Conservation (phyloP, 1,140 invertebrate genomes). For the Lepeophtheirus salmonis region DNA sequence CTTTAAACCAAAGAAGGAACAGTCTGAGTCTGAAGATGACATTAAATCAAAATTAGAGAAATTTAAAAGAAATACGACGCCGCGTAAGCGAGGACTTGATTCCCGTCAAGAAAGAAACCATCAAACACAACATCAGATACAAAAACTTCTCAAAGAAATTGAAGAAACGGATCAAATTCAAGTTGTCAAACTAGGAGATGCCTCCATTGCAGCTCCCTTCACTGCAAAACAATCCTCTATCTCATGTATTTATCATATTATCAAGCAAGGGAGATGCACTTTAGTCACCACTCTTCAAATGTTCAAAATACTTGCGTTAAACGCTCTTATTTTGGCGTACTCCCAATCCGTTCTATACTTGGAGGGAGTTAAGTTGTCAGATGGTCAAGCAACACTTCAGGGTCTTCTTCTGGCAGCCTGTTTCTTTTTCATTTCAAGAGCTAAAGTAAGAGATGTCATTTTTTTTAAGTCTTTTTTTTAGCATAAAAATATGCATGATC, state of each 20-base stretch:
- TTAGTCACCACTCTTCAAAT: slow-evolving; percentile 97
- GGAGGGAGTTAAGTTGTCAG: slow-evolving; percentile 94
- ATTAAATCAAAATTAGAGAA: no score
- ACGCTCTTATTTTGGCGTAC: slow-evolving; percentile 91
- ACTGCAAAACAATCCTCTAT: slow-evolving; percentile 94
- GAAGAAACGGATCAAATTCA: slow-evolving; percentile 66
- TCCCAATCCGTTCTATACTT: slow-evolving; percentile 95
- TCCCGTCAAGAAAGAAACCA: slow-evolving; percentile 14
- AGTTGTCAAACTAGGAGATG: slow-evolving; percentile 87
- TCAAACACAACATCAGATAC: slow-evolving; percentile 36
- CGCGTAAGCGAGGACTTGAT: neutral
- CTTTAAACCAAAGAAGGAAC: no score
- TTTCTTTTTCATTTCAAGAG: slow-evolving; percentile 93
- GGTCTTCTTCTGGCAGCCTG: slow-evolving; percentile 81
- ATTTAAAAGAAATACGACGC: no score
- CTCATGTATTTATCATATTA: slow-evolving; percentile 49
- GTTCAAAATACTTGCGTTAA: slow-evolving; percentile 99
- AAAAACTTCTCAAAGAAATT: slow-evolving; percentile 64
- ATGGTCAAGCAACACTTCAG: slow-evolving; percentile 88
- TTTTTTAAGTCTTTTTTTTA: neutral
- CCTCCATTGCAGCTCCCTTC: slow-evolving; percentile 96
- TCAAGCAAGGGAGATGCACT: slow-evolving; percentile 72
- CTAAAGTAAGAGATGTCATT: slow-evolving; percentile 44
- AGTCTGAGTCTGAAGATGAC: no score
- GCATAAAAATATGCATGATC: neutral